phyloP scores from a whole-genome alignment of 2,113 vertebrate species.

The rabbit (Oryctolagus cuniculus) region mOryCun1.1 NC_091433.1:66188501-66189000 shows the following conservation, averaged over 20 bases:
- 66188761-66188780: neutral
- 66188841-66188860: conserved; percentile 62
- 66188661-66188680: neutral
- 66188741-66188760: neutral
- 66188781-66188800: conserved; percentile 11
- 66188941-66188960: neutral
- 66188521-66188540: neutral
- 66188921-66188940: neutral
- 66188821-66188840: conserved; percentile 10
- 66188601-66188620: neutral
- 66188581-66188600: neutral
- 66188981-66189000: neutral
- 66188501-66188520: neutral
- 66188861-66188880: neutral
- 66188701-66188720: neutral
- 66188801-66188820: neutral
- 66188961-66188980: neutral
- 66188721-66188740: neutral
- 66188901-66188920: conserved; percentile 39
- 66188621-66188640: neutral
- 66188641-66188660: neutral
- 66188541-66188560: neutral
- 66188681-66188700: neutral
- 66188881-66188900: conserved; percentile 37
- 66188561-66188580: neutral